These are phyloP conservation scores for Drosophila truncata DNA, from an alignment of 1,140 invertebrate species.

Conservation along the genomic window DNA sequence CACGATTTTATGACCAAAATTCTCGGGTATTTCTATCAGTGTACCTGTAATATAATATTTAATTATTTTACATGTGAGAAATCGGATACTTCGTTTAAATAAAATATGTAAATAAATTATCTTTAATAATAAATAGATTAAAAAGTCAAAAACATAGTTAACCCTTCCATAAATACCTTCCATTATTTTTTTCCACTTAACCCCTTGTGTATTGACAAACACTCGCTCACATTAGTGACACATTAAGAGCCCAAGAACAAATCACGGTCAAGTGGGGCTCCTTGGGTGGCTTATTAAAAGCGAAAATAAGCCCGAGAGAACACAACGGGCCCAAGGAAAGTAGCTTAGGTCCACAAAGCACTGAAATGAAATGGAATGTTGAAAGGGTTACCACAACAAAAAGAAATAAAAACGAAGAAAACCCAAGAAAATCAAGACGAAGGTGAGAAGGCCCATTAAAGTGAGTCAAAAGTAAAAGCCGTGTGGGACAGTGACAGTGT, in stretches of 20 bases:
- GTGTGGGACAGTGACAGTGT: slow-evolving; percentile 44
- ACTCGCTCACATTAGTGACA: slow-evolving; percentile 33
- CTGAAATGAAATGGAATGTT: slow-evolving; percentile 70
- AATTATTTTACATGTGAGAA: not conserved
- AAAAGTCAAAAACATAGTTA: not conserved
- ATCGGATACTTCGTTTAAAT: not conserved
- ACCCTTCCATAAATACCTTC: not conserved
- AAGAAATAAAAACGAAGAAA: slow-evolving; percentile 14
- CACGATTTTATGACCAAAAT: too few species aligned
- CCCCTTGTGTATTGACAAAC: not conserved
- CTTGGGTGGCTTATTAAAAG: slow-evolving; percentile 64
- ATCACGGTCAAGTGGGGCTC: slow-evolving; percentile 59
- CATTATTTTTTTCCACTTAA: not conserved
- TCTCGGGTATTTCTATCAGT: too few species aligned
- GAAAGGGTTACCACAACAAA: slow-evolving; percentile 67
- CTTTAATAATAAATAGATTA: not conserved
- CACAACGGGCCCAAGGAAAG: slow-evolving; percentile 62
- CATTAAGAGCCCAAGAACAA: slow-evolving; percentile 41
- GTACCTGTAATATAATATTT: not conserved
- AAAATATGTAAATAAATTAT: not conserved
- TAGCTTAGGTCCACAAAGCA: slow-evolving; percentile 74
- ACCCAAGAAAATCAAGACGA: slow-evolving; percentile 26
- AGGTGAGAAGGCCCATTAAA: slow-evolving; percentile 33
- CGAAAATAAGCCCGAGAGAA: slow-evolving; percentile 61
- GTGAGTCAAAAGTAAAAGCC: slow-evolving; percentile 77